A percentile compares a stretch with the other conserved stretches of the same genome.
Evolutionary conservation across 2,113 vertebrate species (phyloP).

Genomic region (Fregetta grallaria): DNA sequence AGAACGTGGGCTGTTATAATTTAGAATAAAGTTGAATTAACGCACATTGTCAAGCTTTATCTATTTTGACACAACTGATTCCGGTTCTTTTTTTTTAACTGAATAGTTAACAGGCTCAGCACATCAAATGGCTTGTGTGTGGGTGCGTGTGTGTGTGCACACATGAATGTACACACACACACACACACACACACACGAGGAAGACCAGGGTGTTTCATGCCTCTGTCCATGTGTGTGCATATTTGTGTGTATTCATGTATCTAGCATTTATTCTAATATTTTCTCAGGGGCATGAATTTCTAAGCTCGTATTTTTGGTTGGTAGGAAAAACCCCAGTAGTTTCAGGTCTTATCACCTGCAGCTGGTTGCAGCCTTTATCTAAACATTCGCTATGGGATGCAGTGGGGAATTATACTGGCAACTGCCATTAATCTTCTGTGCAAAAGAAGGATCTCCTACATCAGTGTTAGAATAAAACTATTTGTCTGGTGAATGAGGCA

Average conservation of each 20-base stretch:
- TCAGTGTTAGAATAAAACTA: constrained; percentile 12
- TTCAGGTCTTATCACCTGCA: constrained; percentile 14
- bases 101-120: background rate
- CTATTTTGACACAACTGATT: background rate
- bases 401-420: constrained; percentile 20
- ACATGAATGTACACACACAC: too few species aligned
- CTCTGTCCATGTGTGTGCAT: background rate
- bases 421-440: constrained; percentile 39
- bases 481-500: constrained; percentile 43
- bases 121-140: background rate
- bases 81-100: rapidly evolving
- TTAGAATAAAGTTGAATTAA: background rate
- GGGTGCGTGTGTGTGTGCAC: background rate
- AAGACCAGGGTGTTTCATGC: background rate
- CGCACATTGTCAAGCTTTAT: background rate
- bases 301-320: background rate
- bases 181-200: background rate
- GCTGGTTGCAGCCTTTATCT: constrained; percentile 41
- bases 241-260: background rate
- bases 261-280: background rate
- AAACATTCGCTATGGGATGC: constrained; percentile 1
- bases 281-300: background rate
- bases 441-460: background rate
- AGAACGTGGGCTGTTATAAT: background rate
- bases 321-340: background rate